phyloP scores from a whole-genome alignment of 2,113 vertebrate species.

The Malurus cyaneus region DNA sequence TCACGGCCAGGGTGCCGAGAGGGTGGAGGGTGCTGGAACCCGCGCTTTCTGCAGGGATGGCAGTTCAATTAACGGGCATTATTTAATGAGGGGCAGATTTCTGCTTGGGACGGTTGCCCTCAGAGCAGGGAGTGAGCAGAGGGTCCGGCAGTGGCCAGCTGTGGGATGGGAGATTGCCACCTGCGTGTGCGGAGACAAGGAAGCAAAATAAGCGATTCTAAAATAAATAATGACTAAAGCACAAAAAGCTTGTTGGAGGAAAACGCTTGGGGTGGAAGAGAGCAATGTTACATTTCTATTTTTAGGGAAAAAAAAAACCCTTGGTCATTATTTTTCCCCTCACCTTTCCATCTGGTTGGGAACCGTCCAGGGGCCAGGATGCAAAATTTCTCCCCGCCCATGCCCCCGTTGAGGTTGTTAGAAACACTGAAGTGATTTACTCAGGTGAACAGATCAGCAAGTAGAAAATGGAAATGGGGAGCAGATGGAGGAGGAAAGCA shows the following conservation, averaged over 20 bases:
- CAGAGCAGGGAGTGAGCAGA: slow-evolving; percentile 35
- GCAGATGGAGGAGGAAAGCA: slow-evolving; percentile 15
- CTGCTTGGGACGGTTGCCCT: slow-evolving; percentile 47
- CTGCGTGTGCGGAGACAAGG: background rate
- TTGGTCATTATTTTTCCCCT: background rate
- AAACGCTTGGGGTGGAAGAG: slow-evolving; percentile 71
- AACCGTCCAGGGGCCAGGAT: slow-evolving; percentile 24
- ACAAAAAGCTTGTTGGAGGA: slow-evolving; percentile 78
- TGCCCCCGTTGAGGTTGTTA: background rate
- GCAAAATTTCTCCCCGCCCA: background rate
- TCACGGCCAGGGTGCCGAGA: background rate
- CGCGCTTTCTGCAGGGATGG: slow-evolving; percentile 2
- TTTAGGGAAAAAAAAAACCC: background rate
- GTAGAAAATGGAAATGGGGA: background rate
- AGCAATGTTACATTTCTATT: slow-evolving; percentile 35
- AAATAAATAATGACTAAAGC: slow-evolving; percentile 76
- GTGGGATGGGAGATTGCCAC: background rate
- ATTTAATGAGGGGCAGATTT: slow-evolving; percentile 72
- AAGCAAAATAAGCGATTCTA: slow-evolving; percentile 49
- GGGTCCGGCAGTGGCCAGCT: slow-evolving; percentile 16
- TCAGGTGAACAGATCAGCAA: slow-evolving; percentile 66
- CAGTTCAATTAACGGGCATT: slow-evolving; percentile 81
- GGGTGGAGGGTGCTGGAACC: background rate
- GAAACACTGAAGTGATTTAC: slow-evolving; percentile 38
- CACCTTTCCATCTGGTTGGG: slow-evolving; percentile 17